Evolutionary conservation across 2,888 invertebrate genomes (phyloP).

Genomic region (Pristionchus japonicus): DNA sequence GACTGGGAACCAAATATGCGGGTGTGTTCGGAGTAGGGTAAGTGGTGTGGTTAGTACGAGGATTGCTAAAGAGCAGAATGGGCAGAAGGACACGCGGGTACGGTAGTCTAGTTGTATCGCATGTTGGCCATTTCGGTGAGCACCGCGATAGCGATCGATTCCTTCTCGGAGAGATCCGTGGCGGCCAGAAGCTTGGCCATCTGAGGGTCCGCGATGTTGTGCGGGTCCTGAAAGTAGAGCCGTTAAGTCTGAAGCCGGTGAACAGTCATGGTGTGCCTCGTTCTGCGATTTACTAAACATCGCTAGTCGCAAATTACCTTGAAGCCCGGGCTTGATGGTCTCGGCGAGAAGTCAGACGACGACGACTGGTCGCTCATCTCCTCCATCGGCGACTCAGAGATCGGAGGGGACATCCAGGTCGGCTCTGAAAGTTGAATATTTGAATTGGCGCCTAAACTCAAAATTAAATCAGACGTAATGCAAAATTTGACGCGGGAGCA

Average conservation of each 20-base stretch:
- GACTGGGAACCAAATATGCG: constrained; percentile 44
- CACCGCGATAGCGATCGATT: constrained; percentile 40
- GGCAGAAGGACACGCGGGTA: background rate
- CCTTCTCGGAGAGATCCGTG: constrained; percentile 40
- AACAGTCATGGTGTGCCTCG: background rate
- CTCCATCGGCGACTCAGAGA: constrained; percentile 45
- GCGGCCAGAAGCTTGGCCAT: constrained; percentile 31
- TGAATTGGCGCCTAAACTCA: background rate
- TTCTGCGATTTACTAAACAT: background rate
- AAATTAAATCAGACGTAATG: background rate
- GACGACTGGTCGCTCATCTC: constrained; percentile 21
- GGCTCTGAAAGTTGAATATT: background rate
- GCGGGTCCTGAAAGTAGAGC: constrained; percentile 14
- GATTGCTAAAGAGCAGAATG: constrained; percentile 39
- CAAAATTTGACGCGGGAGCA: background rate
- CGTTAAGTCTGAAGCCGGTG: too few relatives aligned
- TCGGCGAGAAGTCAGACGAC: constrained; percentile 35
- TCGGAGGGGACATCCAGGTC: constrained; percentile 41
- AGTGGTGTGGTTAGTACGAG: constrained; percentile 33
- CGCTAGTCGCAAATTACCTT: background rate
- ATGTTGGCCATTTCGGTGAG: constrained; percentile 39
- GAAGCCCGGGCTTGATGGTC: constrained; percentile 26
- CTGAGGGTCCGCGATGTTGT: constrained; percentile 42
- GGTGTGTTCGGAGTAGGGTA: constrained; percentile 1
- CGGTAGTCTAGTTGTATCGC: background rate